Conservation (phyloP, 2,888 invertebrate species). For the Pammene fasciana region DNA sequence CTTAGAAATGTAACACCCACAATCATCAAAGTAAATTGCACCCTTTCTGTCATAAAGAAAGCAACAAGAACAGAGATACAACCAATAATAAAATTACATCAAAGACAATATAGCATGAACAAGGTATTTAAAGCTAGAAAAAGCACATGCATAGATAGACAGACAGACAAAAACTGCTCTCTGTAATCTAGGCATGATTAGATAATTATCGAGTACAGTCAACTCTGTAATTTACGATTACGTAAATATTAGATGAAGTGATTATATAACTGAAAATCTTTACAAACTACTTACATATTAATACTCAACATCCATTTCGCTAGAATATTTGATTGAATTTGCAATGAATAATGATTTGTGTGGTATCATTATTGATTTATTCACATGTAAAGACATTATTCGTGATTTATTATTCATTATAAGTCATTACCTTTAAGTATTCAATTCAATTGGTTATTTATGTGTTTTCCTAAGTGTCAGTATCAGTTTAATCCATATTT, state of each 20-base stretch:
- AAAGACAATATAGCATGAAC: conserved; percentile 31
- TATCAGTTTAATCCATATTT: background rate
- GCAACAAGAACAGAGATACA: conserved; percentile 18
- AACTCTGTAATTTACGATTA: conserved; percentile 19
- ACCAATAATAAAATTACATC: conserved; percentile 24
- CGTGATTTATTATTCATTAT: conserved; percentile 10
- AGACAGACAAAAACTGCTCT: conserved; percentile 25
- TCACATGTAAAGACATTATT: background rate
- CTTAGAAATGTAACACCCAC: conserved; percentile 20
- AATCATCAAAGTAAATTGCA: conserved; percentile 17
- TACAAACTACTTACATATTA: background rate
- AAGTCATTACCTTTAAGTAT: background rate
- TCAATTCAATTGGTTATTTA: background rate
- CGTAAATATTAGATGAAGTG: background rate
- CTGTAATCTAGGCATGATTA: conserved; percentile 36
- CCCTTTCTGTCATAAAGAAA: conserved; percentile 18
- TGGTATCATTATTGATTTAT: conserved; percentile 20
- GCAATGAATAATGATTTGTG: conserved; percentile 6
- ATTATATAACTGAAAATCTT: background rate
- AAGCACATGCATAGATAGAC: conserved; percentile 35
- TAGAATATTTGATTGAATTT: background rate
- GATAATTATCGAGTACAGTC: conserved; percentile 41
- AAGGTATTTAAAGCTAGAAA: conserved; percentile 26
- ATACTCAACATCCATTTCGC: background rate
- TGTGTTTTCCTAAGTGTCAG: background rate